phyloP scores from a whole-genome alignment of 2,888 invertebrate species.

The Arenicola marina region DNA sequence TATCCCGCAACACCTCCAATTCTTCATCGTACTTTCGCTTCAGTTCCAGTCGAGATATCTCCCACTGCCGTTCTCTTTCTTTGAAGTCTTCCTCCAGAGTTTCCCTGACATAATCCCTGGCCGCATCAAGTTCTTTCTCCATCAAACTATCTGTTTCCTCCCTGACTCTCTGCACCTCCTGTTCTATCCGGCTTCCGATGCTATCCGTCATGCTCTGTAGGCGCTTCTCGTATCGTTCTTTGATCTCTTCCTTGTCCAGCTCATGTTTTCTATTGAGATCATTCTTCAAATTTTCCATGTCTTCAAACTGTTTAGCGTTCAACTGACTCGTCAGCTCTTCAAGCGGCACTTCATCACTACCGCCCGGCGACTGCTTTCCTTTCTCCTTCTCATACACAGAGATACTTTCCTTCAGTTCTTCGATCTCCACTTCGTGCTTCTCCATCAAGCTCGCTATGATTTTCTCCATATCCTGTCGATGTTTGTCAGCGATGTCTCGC shows the following conservation, averaged over 20 bases:
- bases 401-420: not conserved
- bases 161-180: not conserved
- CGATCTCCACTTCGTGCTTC: slow-evolving; percentile 3
- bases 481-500: not conserved
- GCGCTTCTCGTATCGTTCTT: not conserved
- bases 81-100: not conserved
- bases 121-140: slow-evolving; percentile 9
- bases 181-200: not conserved
- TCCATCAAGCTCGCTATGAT: slow-evolving; percentile 2
- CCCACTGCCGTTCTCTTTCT: slow-evolving; percentile 27
- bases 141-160: slow-evolving; percentile 8
- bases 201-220: not conserved
- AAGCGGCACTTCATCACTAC: too few species aligned
- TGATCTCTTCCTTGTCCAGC: not conserved
- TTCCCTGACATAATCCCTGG: slow-evolving; percentile 9
- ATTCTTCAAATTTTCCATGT: slow-evolving; percentile 16
- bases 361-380: too few species aligned
- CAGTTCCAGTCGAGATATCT: not conserved
- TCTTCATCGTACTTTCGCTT: not conserved
- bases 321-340: not conserved
- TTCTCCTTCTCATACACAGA: too few species aligned
- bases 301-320: slow-evolving; percentile 8
- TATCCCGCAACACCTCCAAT: not conserved
- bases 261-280: not conserved
- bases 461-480: not conserved